Conservation (phyloP, 2,888 invertebrate species). For the Callyntrura sp. region DNA sequence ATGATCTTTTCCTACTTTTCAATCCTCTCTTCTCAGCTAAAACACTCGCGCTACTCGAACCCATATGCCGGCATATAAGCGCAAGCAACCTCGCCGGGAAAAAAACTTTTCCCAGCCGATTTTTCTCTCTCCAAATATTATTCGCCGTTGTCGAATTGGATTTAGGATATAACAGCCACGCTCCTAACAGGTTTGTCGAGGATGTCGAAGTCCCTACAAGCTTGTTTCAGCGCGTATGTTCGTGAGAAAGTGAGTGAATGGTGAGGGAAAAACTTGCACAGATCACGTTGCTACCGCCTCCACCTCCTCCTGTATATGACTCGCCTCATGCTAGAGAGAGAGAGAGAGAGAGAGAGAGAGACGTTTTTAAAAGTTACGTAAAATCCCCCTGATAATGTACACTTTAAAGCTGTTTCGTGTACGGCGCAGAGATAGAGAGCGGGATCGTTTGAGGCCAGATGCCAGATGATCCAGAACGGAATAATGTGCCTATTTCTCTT, state of each 20-base stretch:
- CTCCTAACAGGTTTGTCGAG: not conserved
- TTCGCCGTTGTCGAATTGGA: not conserved
- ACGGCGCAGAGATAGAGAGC: not conserved
- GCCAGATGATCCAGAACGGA: slow-evolving; percentile 69
- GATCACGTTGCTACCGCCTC: not conserved
- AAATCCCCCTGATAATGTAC: not conserved
- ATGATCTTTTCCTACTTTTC: not conserved
- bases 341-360: too few species aligned
- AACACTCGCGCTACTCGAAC: not conserved
- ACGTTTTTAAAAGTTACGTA: slow-evolving; percentile 9
- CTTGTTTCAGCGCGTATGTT: not conserved
- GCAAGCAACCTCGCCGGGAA: not conserved
- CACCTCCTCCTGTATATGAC: not conserved
- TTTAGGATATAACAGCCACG: not conserved
- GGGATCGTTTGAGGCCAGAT: slow-evolving; percentile 56
- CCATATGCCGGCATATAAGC: not conserved
- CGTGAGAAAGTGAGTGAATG: not conserved
- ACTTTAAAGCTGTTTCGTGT: not conserved
- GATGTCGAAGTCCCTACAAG: not conserved
- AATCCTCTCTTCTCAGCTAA: not conserved
- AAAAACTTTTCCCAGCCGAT: not conserved
- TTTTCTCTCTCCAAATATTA: not conserved
- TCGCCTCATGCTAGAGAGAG: not conserved
- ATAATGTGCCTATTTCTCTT: slow-evolving; percentile 46
- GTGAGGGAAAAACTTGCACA: not conserved